phyloP scores from a whole-genome alignment of 2,113 vertebrate species.

The Nyctibius bracteatus region DNA sequence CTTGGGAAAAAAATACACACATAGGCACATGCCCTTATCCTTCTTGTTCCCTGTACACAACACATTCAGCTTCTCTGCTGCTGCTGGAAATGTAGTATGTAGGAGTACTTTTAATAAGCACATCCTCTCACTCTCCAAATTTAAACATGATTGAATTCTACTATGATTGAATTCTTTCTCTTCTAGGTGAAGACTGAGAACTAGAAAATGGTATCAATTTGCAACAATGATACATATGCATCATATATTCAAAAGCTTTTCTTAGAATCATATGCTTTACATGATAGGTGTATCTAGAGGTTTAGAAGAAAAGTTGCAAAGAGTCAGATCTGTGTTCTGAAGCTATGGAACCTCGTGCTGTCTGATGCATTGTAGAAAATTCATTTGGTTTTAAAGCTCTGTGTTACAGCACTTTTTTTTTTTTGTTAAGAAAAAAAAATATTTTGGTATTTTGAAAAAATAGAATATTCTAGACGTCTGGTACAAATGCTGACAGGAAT shows the following conservation, averaged over 20 bases:
- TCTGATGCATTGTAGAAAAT: background rate
- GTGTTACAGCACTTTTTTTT: background rate
- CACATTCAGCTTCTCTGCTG: background rate
- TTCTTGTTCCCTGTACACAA: background rate
- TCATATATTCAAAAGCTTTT: background rate
- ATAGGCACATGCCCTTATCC: background rate
- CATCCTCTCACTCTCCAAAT: fast-evolving
- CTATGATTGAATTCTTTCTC: background rate
- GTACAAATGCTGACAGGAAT: background rate
- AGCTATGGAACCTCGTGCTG: background rate
- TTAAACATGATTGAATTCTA: background rate
- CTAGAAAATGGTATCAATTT: background rate
- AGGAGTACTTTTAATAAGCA: background rate
- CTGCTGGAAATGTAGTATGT: background rate
- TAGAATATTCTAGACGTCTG: background rate
- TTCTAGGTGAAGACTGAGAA: background rate
- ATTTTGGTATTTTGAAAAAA: background rate
- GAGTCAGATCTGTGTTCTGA: background rate
- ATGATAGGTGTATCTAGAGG: background rate
- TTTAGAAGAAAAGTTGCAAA: background rate
- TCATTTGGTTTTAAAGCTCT: background rate
- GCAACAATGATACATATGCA: background rate
- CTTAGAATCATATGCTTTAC: background rate
- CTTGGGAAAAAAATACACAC: background rate
- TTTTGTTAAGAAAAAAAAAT: background rate